Evolutionary conservation across 2,113 vertebrate genomes (phyloP), one percentile per base, ranked within the genome.

Genomic region (Hoplias malabaricus): DNA sequence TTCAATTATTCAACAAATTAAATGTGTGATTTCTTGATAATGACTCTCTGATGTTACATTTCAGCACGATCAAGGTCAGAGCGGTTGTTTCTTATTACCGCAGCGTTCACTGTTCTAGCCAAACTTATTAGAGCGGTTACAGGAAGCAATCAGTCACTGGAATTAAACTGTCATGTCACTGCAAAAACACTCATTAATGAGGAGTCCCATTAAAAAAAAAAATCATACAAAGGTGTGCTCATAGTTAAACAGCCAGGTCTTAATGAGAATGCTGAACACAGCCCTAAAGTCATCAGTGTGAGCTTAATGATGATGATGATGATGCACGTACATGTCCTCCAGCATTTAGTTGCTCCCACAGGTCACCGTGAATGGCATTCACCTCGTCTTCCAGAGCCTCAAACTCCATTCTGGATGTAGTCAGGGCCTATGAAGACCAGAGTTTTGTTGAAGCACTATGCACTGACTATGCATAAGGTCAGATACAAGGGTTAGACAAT

Each of bases 311-410:
- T 34, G 36, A 72, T 56, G 25, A 34, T 40, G 25, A 19, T 1
- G 11, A 54, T 72, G 8, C 2, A 25, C 72, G 89, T 90, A 98
- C 97, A 94, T 98, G 96, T 40, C 91, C 90, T 79, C 96, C 96
- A 87, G 95, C 84, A 80, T 96, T 96, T 43, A 99, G 95, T 84
- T 98, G 97, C 78, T 98, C 96, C 96, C 96, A 98, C 11, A 99
- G 90, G 80, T 97, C 95, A 0, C 96, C 95, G 0, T 98, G 97
- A 78, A 98, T 93, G 70, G 94, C 90, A 0, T 94, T 95, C 72
- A 96, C 95, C 56, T 98, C 96, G 0, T 95, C 94, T 82, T 98
- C 96, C 19, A 98, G 87, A 79, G 86, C 94, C 77, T 98, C 97
- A 4, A 97, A 98, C 89, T 98, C 95, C 10, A 95, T 77, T 0